Conservation (phyloP, 2,797 vertebrate genomes). For the Cynopterus sphinx region DNA sequence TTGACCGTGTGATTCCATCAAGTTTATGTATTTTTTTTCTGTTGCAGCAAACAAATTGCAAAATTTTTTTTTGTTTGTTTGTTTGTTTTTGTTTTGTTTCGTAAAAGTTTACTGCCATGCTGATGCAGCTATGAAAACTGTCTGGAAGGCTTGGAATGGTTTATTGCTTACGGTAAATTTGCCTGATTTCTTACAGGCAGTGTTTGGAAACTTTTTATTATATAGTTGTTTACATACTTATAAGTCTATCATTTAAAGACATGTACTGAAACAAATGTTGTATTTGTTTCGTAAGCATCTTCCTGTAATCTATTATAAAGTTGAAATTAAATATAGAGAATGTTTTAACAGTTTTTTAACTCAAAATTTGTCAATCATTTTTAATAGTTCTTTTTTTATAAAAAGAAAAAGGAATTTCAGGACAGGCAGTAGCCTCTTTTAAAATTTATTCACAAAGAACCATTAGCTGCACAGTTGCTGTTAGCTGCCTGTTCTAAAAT, state of each 20-base stretch:
- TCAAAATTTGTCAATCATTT: slow-evolving; percentile 90
- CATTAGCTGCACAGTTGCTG: slow-evolving; percentile 88
- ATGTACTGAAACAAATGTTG: slow-evolving; percentile 93
- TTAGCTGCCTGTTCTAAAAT: slow-evolving; percentile 88
- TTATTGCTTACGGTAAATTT: slow-evolving; percentile 90
- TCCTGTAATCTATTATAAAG: slow-evolving; percentile 99
- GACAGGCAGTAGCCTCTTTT: slow-evolving; percentile 87
- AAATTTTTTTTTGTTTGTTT: slow-evolving; percentile 72
- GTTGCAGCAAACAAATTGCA: slow-evolving; percentile 79
- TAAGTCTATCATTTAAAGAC: slow-evolving; percentile 94
- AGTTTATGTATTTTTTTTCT: slow-evolving; percentile 82
- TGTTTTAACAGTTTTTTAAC: slow-evolving; percentile 96
- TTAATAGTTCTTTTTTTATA: slow-evolving; percentile 91
- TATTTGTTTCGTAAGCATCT: slow-evolving; percentile 92
- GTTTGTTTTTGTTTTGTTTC: slow-evolving; percentile 80
- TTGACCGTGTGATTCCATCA: slow-evolving; percentile 84
- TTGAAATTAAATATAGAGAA: slow-evolving; percentile 99
- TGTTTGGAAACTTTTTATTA: slow-evolving; percentile 90
- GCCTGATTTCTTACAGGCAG: slow-evolving; percentile 91
- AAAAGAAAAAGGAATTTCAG: slow-evolving; percentile 84
- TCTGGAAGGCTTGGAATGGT: slow-evolving; percentile 90
- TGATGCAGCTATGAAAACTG: slow-evolving; percentile 91
- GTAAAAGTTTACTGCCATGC: slow-evolving; percentile 89
- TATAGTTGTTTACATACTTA: slow-evolving; percentile 90
- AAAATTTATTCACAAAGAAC: slow-evolving; percentile 86